Evolutionary conservation across 2,113 vertebrate genomes (phyloP), one percentile per base, ranked within the genome.

Genomic region (Gymnobelideus leadbeateri): DNA sequence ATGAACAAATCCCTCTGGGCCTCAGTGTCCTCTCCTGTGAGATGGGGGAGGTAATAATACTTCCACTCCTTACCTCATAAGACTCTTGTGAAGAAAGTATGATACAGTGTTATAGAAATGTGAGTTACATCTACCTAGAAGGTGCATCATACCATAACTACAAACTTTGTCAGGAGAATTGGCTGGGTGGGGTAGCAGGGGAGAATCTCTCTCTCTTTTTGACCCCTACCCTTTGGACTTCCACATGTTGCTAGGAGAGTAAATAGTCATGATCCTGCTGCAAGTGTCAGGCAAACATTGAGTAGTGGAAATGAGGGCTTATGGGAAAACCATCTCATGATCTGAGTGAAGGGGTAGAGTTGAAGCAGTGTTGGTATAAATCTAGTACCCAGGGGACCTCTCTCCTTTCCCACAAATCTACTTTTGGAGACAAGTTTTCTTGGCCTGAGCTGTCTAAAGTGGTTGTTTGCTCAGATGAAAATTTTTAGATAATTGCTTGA

Each of bases 31-130:
- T 89, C 7, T 23, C 19, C n/a, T 52, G 92, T 68, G n/a, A 54
- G 37, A 14, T 8, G 47, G 47, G 19, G 25, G 21, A 28, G 10
- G 8, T 0, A 3, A 10, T 0, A 0, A n/a, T 8, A 11, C 52
- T 46, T 46, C 57, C 89, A n/a, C 24, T n/a, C 4, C 3, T 0
- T 28, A 16, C 1, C 21, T 21, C 23, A 21, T 0, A 9, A 4
- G 28, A 51, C 6, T 9, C 7, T 51, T 90, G 50, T 1, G 51
- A n/a, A 37, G 57, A 61, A 61, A 61, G 9, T 61, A 61, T 12
- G 10, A 61, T 61, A 12, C 26, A 31, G 28, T 57, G 26, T 28
- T 61, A 31, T 31, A 61, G 12, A 51, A 25, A 19, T 21, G 28
- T 37, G 16, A 51, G 12, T 51, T 11, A 37, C 49, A 19, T n/a